These are phyloP conservation scores for Gephyroberyx darwinii DNA, from an alignment of 2,797 vertebrate genomes.

Conservation along the genomic window DNA sequence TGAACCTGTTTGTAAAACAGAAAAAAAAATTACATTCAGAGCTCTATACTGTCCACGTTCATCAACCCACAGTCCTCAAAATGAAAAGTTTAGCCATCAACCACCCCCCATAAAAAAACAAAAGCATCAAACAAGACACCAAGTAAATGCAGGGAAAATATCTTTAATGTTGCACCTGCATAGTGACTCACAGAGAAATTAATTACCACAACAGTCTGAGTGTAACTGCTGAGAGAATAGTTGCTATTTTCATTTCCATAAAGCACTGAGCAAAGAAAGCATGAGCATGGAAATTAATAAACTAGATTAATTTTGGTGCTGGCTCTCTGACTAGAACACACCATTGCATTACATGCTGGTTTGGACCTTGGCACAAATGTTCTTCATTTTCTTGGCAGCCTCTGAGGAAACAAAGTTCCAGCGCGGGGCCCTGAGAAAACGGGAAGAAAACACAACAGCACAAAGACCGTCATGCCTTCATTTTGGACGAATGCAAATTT, in stretches of 20 bases:
- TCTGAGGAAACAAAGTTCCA: slow-evolving; percentile 53
- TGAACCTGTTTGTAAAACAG: slow-evolving; percentile 17
- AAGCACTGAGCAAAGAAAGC: slow-evolving; percentile 49
- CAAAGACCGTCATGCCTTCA: slow-evolving; percentile 42
- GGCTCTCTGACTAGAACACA: slow-evolving; percentile 38
- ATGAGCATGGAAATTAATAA: slow-evolving; percentile 61
- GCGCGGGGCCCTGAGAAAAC: not conserved
- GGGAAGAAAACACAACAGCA: slow-evolving; percentile 38
- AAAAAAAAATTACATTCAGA: not conserved
- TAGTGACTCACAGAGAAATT: slow-evolving; percentile 5
- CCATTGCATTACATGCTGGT: slow-evolving; percentile 55
- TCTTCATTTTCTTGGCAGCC: slow-evolving; percentile 65
- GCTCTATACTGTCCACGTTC: slow-evolving; percentile 26
- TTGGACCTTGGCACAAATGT: slow-evolving; percentile 54
- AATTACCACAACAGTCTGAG: slow-evolving; percentile 1
- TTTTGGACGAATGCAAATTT: slow-evolving; percentile 63
- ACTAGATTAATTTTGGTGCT: slow-evolving; percentile 56
- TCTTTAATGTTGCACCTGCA: slow-evolving; percentile 10
- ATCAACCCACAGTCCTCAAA: slow-evolving; percentile 9
- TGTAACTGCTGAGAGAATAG: slow-evolving; percentile 27
- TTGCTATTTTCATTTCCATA: slow-evolving; percentile 67
- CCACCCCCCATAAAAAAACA: too few species aligned
- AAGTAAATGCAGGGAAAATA: not conserved
- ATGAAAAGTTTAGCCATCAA: too few species aligned
- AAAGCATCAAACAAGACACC: not conserved